Base-by-base conservation (phyloP, 2,113 vertebrate species). In the Podarcis muralis region DNA sequence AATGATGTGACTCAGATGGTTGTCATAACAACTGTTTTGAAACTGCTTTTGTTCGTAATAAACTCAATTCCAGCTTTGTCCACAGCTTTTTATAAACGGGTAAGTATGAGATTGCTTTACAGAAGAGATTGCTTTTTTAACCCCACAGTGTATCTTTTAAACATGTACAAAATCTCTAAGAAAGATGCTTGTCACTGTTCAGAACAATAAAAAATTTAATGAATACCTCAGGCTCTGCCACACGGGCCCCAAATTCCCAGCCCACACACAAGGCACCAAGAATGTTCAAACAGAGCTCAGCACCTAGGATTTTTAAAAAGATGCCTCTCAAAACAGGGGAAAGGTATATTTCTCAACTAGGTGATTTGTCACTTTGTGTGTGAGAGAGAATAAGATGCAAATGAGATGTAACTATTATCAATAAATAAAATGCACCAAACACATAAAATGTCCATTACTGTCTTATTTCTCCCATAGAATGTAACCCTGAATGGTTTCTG, bases 1-100 rank as follows among this genome's bases (percentile, higher is more conserved):
- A 5, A 79, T 48, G 74, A 87, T 89, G 81, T 81, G 65, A 75
- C 68, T 77, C 81, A 83, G 91, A 77, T 15, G 87, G 92, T 95
- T 95, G 91, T 90, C 94, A 88, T 95, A 95, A 94, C 93, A 94
- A 95, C 89, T 87, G 88, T 87, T 90, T 89, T 90, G 79, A 90
- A 87, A 88, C 83, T 84, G 66, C 32, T 87, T 69, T 4, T 86
- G 65, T 85, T 66, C 75, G 20, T 53, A 76, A 79, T 66, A 81
- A 90, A 89, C 35, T 77, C 6, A 15, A 48, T 91, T 84, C 69
- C n/a, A 68, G 89, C 75, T 83, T 88, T 87, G 86, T 84, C 66
- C 48, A 86, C 6, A 87, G 62, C 84, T 93, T 84, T 76, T 80
- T 75, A 20, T 43, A 43, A 89, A 85, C 78, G 82, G 25, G 32